These are phyloP conservation scores for Gryllus bimaculatus DNA, from an alignment of 1,140 invertebrate species.

Conservation along the genomic window DNA sequence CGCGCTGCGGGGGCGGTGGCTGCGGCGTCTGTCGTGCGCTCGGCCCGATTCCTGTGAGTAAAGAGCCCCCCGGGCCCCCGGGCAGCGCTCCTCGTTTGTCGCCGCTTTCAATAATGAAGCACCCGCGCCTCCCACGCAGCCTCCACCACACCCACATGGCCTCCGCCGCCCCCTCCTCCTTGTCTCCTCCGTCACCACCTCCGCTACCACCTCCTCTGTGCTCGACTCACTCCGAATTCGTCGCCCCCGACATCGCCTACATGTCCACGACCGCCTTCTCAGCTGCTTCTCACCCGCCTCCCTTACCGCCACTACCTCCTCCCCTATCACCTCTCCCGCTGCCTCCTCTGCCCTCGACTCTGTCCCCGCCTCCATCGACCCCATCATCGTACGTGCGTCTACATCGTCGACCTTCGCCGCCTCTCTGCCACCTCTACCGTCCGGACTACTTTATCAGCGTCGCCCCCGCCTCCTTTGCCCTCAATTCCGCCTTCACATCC, in stretches of 20 bases:
- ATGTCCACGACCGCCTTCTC: neutral
- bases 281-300: neutral
- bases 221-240: neutral
- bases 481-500: too few relatives aligned
- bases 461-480: too few relatives aligned
- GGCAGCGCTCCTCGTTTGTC: slow-evolving; percentile 11
- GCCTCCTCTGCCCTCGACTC: neutral
- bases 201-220: neutral
- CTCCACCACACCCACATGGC: neutral
- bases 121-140: too few relatives aligned
- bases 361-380: neutral
- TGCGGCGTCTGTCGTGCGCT: neutral
- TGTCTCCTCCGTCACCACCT: neutral
- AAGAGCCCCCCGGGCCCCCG: neutral
- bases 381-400: too few relatives aligned
- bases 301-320: neutral
- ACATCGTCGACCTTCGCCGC: too few relatives aligned
- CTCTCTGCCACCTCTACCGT: too few relatives aligned
- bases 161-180: neutral
- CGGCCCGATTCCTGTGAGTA: slow-evolving; percentile 12
- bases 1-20: neutral
- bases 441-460: too few relatives aligned
- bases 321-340: neutral
- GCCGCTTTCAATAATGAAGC: slow-evolving; percentile 14
- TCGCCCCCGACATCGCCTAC: neutral